Base-by-base conservation (phyloP, 35 echinoderm and acorn worm genomes). In the Ptychodera flava region DNA sequence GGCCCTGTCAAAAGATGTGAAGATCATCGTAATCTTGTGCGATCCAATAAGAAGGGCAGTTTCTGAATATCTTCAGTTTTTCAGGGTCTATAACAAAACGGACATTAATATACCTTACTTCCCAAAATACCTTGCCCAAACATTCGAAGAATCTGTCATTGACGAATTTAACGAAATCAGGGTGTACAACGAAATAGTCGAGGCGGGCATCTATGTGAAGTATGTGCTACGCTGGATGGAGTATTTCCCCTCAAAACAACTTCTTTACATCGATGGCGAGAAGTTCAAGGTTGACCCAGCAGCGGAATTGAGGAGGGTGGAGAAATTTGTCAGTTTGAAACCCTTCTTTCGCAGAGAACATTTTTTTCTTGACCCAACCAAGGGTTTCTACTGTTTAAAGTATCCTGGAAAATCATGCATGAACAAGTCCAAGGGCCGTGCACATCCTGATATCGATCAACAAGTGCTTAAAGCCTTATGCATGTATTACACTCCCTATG, bases 21-120 rank as follows among this genome's bases (percentile, higher is more conserved):
- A 94, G 33, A 76, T 94, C 10, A 80, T 94, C 31, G 31, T 89
- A 15, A 77, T 95, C 22, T 28, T 92, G 22, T 35, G 87, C 0
- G 89, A 91, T 35, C 93, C 93, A 78, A 77, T 87, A 0, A 75
- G 86, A 16, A 81, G 90, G 35, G 90, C 93, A 0, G 82, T 95
- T 1, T 87, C 36, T 76, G 90, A 92, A 16, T 89, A 86, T 76
- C n/a, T n/a, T n/a, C n/a, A n/a, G 33, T 92, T 28, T 87, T 90
- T 28, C 29, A 85, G 35, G 34, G 31, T 30, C 22, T 77, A 15
- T 35, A 30, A 31, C 34, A 27, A 33, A 34, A 52, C 2, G 15
- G 32, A 16, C 31, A 82, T 31, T 28, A 89, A 76, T 0, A 33
- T 31, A 28, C 33, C 32, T 1, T 31, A 31, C n/a, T 1, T 29